Evolutionary conservation across 2,113 vertebrate species (phyloP).

Genomic region (Salvator merianae): DNA sequence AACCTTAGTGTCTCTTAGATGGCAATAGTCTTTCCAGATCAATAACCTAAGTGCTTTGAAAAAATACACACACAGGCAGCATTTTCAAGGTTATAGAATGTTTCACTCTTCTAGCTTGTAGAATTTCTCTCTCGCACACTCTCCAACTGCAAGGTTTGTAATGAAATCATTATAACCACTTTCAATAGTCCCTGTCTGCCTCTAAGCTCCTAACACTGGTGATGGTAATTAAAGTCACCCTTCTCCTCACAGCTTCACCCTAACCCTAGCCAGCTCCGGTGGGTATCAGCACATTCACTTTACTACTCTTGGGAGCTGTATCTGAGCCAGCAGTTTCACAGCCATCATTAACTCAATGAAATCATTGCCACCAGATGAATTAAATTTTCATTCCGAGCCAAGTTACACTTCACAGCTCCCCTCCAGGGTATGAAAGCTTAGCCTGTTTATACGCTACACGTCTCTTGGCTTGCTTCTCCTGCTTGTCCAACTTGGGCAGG

Average conservation of each 20-base stretch:
- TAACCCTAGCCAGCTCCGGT: neutral
- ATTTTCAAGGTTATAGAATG: neutral
- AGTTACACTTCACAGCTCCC: neutral
- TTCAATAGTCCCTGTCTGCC: neutral
- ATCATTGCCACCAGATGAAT: constrained; percentile 19
- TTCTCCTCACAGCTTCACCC: neutral
- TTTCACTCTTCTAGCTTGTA: neutral
- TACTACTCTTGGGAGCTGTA: constrained; percentile 19
- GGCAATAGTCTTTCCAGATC: neutral
- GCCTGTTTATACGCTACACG: constrained; percentile 8
- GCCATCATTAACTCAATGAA: constrained; percentile 37
- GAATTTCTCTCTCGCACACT: neutral
- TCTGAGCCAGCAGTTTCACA: constrained; percentile 13
- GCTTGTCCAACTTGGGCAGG: constrained; percentile 13
- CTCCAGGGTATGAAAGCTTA: constrained; percentile 25
- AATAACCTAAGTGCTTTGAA: neutral
- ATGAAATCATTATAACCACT: neutral
- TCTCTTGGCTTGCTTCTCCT: constrained; percentile 12
- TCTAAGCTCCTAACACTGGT: neutral
- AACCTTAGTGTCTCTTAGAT: neutral
- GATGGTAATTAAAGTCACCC: constrained; percentile 4
- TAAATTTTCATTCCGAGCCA: neutral
- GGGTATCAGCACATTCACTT: neutral
- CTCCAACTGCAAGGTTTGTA: neutral
- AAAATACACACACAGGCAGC: neutral